These are phyloP conservation scores for Cervus canadensis DNA, from an alignment of 2,113 vertebrate genomes.

Conservation along the genomic window DNA sequence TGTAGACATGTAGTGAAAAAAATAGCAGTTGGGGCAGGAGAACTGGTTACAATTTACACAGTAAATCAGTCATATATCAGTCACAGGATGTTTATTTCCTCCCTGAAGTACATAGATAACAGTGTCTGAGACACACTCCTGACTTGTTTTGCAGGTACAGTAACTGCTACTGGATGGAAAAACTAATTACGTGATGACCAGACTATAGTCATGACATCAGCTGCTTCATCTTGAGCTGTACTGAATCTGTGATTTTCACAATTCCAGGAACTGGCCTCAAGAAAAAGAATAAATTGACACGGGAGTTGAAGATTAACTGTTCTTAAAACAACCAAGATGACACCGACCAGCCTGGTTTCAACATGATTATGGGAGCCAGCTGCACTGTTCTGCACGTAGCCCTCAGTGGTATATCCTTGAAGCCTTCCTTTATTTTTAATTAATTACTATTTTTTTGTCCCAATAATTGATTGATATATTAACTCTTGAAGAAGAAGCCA, in stretches of 20 bases:
- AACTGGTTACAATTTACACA: not conserved
- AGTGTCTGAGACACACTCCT: not conserved
- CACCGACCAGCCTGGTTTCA: not conserved
- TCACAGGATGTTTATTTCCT: not conserved
- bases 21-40: not conserved
- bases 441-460: not conserved
- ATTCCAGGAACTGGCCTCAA: not conserved
- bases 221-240: not conserved
- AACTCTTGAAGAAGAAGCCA: not conserved
- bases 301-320: not conserved
- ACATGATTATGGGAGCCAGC: not conserved
- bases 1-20: not conserved
- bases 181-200: not conserved
- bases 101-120: not conserved
- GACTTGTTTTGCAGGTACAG: not conserved
- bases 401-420: not conserved
- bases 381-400: not conserved
- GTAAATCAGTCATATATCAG: not conserved
- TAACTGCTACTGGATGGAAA: not conserved
- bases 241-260: not conserved
- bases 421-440: not conserved
- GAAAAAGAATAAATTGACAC: not conserved
- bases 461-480: not conserved
- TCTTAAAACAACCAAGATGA: not conserved
- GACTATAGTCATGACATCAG: not conserved